A percentile compares a stretch with the other conserved stretches of the same genome.
Evolutionary conservation across 2,888 invertebrate genomes (phyloP).

Genomic region (Neoascia interrupta): DNA sequence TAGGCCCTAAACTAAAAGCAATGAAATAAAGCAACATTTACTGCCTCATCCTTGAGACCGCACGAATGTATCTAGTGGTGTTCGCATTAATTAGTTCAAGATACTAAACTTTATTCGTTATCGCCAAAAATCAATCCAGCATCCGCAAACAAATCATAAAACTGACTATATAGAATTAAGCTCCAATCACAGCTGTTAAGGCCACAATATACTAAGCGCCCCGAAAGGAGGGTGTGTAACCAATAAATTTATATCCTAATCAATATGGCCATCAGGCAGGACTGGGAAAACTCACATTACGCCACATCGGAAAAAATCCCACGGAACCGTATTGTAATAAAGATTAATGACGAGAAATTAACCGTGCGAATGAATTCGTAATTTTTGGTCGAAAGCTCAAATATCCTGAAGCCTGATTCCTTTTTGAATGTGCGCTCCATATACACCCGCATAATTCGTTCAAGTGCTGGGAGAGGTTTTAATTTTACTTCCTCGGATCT

Average conservation of each 20-base stretch:
- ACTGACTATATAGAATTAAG: too few species aligned
- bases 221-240: too few species aligned
- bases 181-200: too few species aligned
- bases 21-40: too few species aligned
- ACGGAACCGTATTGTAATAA: constrained; percentile 13
- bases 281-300: background rate
- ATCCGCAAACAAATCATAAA: too few species aligned
- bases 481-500: constrained; percentile 41
- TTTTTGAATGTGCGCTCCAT: background rate
- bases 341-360: constrained; percentile 50
- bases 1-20: too few species aligned
- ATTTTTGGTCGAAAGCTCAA: constrained; percentile 34
- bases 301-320: background rate
- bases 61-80: too few species aligned
- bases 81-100: too few species aligned
- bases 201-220: too few species aligned
- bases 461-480: background rate
- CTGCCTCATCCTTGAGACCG: too few species aligned
- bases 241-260: constrained; percentile 3
- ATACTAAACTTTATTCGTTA: too few species aligned
- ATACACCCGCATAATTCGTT: background rate
- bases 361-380: constrained; percentile 43
- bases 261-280: constrained; percentile 8
- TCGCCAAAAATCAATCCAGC: too few species aligned
- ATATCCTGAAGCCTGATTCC: background rate